Evolutionary conservation across 2,888 invertebrate species (phyloP).

Genomic region (Callyntrura sp.): DNA sequence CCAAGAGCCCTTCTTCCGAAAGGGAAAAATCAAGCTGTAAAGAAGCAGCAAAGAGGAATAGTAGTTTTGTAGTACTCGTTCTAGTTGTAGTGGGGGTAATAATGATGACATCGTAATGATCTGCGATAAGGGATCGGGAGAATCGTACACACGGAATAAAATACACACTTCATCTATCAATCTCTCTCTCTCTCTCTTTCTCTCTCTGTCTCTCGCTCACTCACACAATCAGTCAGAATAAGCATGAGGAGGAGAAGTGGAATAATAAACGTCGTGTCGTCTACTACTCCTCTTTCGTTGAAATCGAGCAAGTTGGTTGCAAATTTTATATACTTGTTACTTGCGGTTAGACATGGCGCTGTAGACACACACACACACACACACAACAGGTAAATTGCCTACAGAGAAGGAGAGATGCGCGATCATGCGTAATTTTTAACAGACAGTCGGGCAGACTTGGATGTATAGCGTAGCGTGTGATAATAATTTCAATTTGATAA

Average conservation of each 20-base stretch:
- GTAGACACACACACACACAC: background rate
- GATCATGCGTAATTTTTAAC: conserved; percentile 37
- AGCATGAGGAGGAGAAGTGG: background rate
- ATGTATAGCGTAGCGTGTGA: background rate
- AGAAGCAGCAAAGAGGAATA: background rate
- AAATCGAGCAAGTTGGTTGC: conserved; percentile 4
- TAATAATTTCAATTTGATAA: conserved; percentile 59
- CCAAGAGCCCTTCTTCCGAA: conserved; percentile 56
- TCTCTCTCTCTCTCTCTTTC: conserved; percentile 52
- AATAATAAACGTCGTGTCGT: background rate
- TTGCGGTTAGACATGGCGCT: background rate
- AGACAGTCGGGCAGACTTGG: conserved; percentile 6
- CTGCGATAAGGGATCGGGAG: conserved; percentile 69
- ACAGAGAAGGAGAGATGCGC: background rate
- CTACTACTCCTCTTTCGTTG: background rate
- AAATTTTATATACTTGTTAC: background rate
- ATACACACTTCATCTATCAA: conserved; percentile 61
- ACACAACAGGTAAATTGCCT: background rate
- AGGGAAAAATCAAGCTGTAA: conserved; percentile 62
- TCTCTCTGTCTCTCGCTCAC: conserved; percentile 23
- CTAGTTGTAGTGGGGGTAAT: conserved; percentile 27
- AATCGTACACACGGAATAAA: conserved; percentile 65
- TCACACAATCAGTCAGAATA: background rate
- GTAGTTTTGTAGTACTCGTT: too few relatives aligned
- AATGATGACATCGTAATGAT: conserved; percentile 76